Conservation (phyloP, 53 echinoderm and acorn worm genomes). For the Apostichopus leukothele region DNA sequence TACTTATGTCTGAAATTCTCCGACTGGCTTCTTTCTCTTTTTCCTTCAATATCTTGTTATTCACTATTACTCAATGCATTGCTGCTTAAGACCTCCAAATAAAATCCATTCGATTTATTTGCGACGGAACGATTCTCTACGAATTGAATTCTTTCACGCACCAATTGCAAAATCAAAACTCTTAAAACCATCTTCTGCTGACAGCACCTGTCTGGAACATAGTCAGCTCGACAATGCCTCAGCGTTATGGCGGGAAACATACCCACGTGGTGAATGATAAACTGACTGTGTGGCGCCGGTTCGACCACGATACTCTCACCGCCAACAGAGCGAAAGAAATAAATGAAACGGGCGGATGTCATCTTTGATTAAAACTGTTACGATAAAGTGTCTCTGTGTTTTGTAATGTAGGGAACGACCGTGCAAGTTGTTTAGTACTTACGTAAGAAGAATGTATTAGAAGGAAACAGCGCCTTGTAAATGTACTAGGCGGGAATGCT, state of each 20-base stretch:
- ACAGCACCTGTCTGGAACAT: slow-evolving; percentile 42
- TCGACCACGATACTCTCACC: slow-evolving; percentile 34
- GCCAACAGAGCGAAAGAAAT: slow-evolving; percentile 35
- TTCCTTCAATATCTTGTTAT: too few species aligned
- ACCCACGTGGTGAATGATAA: slow-evolving; percentile 27
- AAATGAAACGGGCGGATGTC: slow-evolving; percentile 18
- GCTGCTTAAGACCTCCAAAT: too few species aligned
- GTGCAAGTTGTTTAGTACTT: neutral
- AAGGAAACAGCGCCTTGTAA: too few species aligned
- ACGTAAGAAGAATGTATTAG: neutral
- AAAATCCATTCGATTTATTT: neutral
- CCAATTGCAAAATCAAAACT: slow-evolving; percentile 34
- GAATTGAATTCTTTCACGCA: slow-evolving; percentile 40
- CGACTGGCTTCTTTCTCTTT: too few species aligned
- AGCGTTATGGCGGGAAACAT: slow-evolving; percentile 11
- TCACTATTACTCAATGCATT: too few species aligned
- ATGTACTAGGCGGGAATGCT: too few species aligned
- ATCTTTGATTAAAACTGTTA: slow-evolving; percentile 31
- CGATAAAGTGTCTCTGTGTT: slow-evolving; percentile 32
- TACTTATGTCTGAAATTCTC: too few species aligned
- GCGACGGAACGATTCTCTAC: neutral
- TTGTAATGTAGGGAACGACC: neutral
- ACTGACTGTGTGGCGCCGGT: slow-evolving; percentile 10
- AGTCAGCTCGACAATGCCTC: neutral
- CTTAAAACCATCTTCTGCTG: slow-evolving; percentile 29